Base-by-base conservation (phyloP, 2,797 vertebrate species). In the Thalassophryne amazonica region DNA sequence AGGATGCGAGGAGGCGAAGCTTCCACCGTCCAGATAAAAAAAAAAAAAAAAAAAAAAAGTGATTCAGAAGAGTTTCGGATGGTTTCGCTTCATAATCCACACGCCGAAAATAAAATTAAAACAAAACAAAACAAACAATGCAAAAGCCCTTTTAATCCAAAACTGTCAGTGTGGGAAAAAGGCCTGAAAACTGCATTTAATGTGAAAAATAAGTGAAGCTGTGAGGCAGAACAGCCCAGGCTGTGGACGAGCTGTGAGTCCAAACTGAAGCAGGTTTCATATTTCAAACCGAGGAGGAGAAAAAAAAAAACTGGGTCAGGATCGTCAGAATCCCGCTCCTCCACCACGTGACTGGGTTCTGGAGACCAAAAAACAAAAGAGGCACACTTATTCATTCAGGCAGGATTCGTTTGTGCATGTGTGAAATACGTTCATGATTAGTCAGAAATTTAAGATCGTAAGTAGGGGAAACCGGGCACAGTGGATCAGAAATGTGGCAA, bases 221-320 rank as follows among this genome's bases (percentile, higher is more conserved):
- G 50, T 43, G 43, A 43, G 51, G 65, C 21, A 24, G 64, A 73
- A 73, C 67, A 17, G 54, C 27, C 71, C 56, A 73, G 60, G 51
- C 22, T 69, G 66, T 65, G 73, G 67, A 72, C 38, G 66, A 62
- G 73, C 72, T 78, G 75, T 37, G 69, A 74, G 59, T 71, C 60
- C 38, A 52, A 81, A 71, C 57, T 67, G 71, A 73, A 45, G 55
- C 65, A 73, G 86, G 90, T 90, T 70, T 92, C 91, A 82, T 62
- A 80, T 92, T 91, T 88, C 90, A 80, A 38, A 61, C 35, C 55
- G 54, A 79, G 69, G 57, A 73, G 76, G 73, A 76, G 77, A 75
- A 62, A 74, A 37, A 52, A 51, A 41, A 5, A 63, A 81, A 81
- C 52, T 66, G 70, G 74, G 72, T 79, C 73, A 76, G 49, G 23